Conservation (phyloP, 2,888 invertebrate species). For the Dynastes maya region DNA sequence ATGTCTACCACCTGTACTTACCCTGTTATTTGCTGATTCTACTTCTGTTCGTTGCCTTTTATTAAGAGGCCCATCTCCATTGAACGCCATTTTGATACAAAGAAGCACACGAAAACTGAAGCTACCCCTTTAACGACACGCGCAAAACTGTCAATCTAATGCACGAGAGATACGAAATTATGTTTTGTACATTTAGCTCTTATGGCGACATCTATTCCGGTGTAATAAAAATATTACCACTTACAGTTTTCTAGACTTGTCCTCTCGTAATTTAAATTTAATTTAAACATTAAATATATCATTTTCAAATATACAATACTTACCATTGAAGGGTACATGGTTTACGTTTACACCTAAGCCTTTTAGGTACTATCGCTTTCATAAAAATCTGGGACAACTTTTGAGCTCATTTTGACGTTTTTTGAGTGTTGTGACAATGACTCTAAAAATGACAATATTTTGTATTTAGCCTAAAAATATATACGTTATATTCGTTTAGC, state of each 20-base stretch:
- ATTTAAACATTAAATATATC: too few relatives aligned
- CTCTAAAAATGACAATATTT: too few relatives aligned
- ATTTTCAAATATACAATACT: too few relatives aligned
- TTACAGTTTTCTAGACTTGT: slow-evolving; percentile 34
- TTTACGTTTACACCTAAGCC: background rate
- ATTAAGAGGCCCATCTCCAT: slow-evolving; percentile 76
- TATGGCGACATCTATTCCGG: slow-evolving; percentile 30
- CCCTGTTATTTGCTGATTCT: slow-evolving; percentile 70
- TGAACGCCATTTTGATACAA: slow-evolving; percentile 82
- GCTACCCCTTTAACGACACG: slow-evolving; percentile 66
- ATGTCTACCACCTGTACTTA: slow-evolving; percentile 61
- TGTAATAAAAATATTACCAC: background rate
- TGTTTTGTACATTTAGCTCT: slow-evolving; percentile 25
- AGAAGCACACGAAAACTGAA: slow-evolving; percentile 66
- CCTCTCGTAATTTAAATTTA: slow-evolving; percentile 23
- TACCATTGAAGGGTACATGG: too few relatives aligned
- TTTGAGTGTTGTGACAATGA: too few relatives aligned
- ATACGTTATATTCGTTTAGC: too few relatives aligned
- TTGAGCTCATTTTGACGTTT: too few relatives aligned
- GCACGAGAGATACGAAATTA: slow-evolving; percentile 14
- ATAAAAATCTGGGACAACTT: too few relatives aligned
- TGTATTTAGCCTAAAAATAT: too few relatives aligned
- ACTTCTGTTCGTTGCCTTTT: slow-evolving; percentile 71
- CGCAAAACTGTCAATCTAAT: slow-evolving; percentile 67
- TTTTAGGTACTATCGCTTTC: too few relatives aligned